Conservation (phyloP, 1,140 invertebrate species). For the Vanessa tameamea region DNA sequence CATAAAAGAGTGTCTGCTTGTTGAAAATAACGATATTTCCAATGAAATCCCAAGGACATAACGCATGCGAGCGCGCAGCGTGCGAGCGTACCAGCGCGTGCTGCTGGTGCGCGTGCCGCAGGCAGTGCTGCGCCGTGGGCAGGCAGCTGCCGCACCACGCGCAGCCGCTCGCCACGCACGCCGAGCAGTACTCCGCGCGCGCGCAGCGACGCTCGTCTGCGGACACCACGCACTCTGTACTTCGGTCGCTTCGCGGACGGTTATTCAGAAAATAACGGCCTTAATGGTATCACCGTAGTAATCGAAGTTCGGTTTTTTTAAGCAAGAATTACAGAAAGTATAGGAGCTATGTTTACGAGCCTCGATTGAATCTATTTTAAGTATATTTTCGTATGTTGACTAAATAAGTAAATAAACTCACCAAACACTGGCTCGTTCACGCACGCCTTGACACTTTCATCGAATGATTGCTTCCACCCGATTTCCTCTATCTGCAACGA, state of each 20-base stretch:
- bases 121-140: constrained; percentile 50
- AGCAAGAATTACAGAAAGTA: too few species aligned
- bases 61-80: too few species aligned
- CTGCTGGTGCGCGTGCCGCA: constrained; percentile 53
- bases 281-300: too few species aligned
- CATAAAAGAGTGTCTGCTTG: too few species aligned
- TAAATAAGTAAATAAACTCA: constrained; percentile 31
- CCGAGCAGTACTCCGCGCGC: constrained; percentile 51
- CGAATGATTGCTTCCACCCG: constrained; percentile 63
- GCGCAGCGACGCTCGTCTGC: constrained; percentile 52
- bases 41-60: too few species aligned
- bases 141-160: constrained; percentile 68
- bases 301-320: too few species aligned
- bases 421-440: constrained; percentile 52
- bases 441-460: constrained; percentile 61
- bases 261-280: too few species aligned
- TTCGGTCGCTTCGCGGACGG: too few species aligned
- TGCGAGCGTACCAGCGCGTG: background rate
- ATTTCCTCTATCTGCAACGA: constrained; percentile 69
- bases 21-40: too few species aligned
- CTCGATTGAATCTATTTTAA: too few species aligned
- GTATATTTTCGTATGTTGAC: too few species aligned
- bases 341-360: too few species aligned
- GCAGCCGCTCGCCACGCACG: constrained; percentile 63
- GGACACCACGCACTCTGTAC: background rate